Conservation (phyloP, 2,113 vertebrate genomes). For the Blennius ocellaris region DNA sequence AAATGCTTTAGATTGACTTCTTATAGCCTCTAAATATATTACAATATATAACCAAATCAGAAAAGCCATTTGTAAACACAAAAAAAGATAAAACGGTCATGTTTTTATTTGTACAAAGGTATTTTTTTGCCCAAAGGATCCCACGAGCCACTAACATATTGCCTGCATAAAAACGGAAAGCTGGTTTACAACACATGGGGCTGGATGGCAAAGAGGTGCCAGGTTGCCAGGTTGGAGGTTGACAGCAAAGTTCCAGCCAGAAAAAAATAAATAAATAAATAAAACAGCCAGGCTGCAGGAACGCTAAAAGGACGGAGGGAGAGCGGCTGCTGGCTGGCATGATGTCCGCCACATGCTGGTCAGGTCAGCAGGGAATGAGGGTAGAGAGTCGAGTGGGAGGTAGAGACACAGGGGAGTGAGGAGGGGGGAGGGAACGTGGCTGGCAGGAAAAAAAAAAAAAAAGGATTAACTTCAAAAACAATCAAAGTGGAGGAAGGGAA, state of each 20-base stretch:
- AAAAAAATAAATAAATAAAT: too few relatives aligned
- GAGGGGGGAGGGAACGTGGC: slow-evolving; percentile 12
- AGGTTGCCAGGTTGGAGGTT: slow-evolving; percentile 53
- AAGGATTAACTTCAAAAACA: slow-evolving; percentile 74
- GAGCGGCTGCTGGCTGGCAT: slow-evolving; percentile 59
- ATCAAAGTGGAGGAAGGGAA: slow-evolving; percentile 62
- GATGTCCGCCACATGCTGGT: slow-evolving; percentile 63
- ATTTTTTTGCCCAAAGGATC: not conserved
- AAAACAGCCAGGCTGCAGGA: slow-evolving; percentile 44
- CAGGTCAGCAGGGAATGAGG: slow-evolving; percentile 64
- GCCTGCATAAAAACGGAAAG: not conserved
- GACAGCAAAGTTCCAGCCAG: slow-evolving; percentile 40
- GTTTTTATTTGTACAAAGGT: not conserved
- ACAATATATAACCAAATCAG: not conserved
- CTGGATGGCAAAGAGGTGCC: slow-evolving; percentile 41
- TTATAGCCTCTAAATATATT: not conserved
- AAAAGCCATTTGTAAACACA: not conserved
- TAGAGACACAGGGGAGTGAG: not conserved
- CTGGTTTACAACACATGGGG: not conserved
- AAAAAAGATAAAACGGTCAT: not conserved
- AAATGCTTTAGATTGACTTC: not conserved
- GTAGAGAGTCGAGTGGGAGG: slow-evolving; percentile 33
- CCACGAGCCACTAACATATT: not conserved
- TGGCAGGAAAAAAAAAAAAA: slow-evolving; percentile 36
- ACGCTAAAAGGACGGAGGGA: slow-evolving; percentile 59